These are phyloP conservation scores for Drosophila monieri DNA, from an alignment of 2,888 invertebrate species.

Conservation along the genomic window DNA sequence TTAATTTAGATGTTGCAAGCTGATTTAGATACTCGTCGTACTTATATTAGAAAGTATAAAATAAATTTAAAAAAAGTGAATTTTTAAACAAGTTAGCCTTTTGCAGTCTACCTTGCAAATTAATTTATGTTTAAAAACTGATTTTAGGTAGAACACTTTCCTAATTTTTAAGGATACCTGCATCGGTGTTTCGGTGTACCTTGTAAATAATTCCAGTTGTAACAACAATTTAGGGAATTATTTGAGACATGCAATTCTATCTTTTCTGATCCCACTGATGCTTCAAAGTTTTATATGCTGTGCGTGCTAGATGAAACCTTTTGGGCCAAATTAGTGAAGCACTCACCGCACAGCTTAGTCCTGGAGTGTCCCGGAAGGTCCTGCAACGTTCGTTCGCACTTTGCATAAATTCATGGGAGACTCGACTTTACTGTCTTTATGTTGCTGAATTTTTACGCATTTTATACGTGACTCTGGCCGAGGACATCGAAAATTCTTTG, in stretches of 20 bases:
- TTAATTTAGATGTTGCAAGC: conserved; percentile 59
- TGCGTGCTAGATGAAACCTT: conserved; percentile 59
- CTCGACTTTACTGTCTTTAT: conserved; percentile 41
- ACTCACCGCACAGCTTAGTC: conserved; percentile 55
- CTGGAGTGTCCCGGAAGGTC: conserved; percentile 9
- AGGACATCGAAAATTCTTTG: conserved; percentile 29
- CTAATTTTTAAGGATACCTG: not conserved
- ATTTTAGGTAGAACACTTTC: too few species aligned
- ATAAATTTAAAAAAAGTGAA: not conserved
- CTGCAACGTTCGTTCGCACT: conserved; percentile 41
- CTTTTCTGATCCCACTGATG: conserved; percentile 27
- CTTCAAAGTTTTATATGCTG: conserved; percentile 68
- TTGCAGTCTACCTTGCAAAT: not conserved
- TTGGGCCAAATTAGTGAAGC: conserved; percentile 67
- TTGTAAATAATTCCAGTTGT: conserved; percentile 64
- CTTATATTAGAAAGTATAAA: not conserved
- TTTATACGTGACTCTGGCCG: conserved; percentile 62
- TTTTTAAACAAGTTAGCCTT: not conserved
- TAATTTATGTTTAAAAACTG: not conserved
- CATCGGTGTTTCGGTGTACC: not conserved
- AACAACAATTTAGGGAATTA: conserved; percentile 63
- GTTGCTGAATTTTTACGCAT: conserved; percentile 73
- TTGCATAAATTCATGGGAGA: conserved; percentile 71
- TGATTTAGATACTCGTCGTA: conserved; percentile 18
- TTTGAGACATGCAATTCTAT: conserved; percentile 65